Evolutionary conservation across 2,797 vertebrate genomes (phyloP).

Genomic region (Cuculus canorus): DNA sequence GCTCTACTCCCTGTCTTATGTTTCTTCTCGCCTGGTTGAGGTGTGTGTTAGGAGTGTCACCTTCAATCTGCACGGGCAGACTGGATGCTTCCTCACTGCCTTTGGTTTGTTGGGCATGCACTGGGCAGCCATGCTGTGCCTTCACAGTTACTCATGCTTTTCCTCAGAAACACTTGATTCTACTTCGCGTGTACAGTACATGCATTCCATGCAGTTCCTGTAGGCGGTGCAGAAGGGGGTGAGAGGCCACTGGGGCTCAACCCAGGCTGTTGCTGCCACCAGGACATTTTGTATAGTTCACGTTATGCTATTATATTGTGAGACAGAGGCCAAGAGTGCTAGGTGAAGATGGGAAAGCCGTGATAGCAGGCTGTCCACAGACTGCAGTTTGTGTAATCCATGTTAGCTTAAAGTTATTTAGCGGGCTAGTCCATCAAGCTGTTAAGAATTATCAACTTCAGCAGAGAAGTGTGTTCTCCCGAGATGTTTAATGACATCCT

Average conservation of each 20-base stretch:
- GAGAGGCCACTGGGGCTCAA: neutral
- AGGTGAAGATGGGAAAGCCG: neutral
- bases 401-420: neutral
- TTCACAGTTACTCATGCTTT: neutral
- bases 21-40: rapidly evolving
- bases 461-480: conserved; percentile 9
- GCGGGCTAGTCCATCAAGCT: neutral
- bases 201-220: neutral
- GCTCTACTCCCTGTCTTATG: neutral
- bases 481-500: conserved; percentile 12
- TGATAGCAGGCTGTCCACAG: neutral
- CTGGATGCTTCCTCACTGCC: neutral
- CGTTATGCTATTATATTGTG: neutral
- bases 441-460: neutral
- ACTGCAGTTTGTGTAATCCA: neutral
- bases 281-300: neutral
- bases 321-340: neutral
- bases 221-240: neutral
- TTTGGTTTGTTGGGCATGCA: neutral
- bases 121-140: rapidly evolving
- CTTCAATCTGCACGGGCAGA: rapidly evolving
- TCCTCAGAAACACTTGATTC: neutral
- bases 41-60: neutral
- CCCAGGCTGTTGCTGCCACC: neutral
- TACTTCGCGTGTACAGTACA: rapidly evolving